These are phyloP conservation scores for Aphyosemion australe DNA, from an alignment of 2,113 vertebrate species.

Conservation along the genomic window DNA sequence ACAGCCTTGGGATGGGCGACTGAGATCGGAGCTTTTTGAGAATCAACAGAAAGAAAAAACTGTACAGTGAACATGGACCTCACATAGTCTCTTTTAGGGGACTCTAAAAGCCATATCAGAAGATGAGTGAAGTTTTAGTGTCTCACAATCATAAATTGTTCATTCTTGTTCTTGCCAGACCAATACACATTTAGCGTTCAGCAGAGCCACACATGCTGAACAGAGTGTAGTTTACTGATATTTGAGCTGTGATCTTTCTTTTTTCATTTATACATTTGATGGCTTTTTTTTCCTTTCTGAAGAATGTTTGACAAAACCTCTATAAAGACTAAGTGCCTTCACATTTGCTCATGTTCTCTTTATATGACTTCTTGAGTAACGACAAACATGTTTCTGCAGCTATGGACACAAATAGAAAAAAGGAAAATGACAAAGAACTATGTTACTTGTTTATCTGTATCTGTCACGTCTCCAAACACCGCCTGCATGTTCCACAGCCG, in stretches of 20 bases:
- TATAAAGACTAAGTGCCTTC: slow-evolving; percentile 72
- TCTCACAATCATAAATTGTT: slow-evolving; percentile 44
- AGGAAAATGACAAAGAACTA: slow-evolving; percentile 12
- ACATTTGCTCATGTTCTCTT: slow-evolving; percentile 28
- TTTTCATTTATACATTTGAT: slow-evolving; percentile 53
- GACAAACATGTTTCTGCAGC: slow-evolving; percentile 9
- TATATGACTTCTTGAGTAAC: slow-evolving; percentile 12
- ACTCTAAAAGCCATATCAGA: slow-evolving; percentile 71
- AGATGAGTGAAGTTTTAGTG: slow-evolving; percentile 38
- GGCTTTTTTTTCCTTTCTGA: slow-evolving; percentile 34
- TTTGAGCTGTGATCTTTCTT: slow-evolving; percentile 63
- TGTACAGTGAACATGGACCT: slow-evolving; percentile 31
- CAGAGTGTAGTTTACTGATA: slow-evolving; percentile 39
- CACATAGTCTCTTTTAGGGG: slow-evolving; percentile 44
- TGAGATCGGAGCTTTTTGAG: slow-evolving; percentile 92
- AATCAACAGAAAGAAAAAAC: slow-evolving; percentile 35
- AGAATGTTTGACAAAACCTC: slow-evolving; percentile 60
- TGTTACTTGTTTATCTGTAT: slow-evolving; percentile 28
- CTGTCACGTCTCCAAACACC: slow-evolving; percentile 51
- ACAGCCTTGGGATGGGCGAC: slow-evolving; percentile 85
- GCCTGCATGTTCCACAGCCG: slow-evolving; percentile 46
- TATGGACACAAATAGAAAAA: slow-evolving; percentile 16
- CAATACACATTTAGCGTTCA: slow-evolving; percentile 33
- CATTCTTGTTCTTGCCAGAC: slow-evolving; percentile 30
- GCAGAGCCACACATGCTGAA: slow-evolving; percentile 64